Base-by-base conservation (phyloP, 2,888 invertebrate genomes). In the Uloborus plumipes region DNA sequence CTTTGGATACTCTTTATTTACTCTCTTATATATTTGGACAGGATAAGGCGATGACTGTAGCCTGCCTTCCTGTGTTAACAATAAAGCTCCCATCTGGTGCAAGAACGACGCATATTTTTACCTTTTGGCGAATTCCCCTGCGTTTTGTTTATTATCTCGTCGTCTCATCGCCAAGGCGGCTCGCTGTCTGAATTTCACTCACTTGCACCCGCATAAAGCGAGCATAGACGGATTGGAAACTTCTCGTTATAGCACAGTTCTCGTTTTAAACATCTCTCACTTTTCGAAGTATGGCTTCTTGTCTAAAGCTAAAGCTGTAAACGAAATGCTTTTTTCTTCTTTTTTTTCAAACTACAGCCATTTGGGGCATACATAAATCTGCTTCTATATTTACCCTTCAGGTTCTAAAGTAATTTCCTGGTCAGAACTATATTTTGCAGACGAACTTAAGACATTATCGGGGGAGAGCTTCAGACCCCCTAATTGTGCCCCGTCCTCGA, bases 11-110 rank as follows among this genome's bases (percentile, higher is more conserved):
- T 62, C 69, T 79, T 79, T 80, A 73, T 80, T 80, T 80, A 80
- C 79, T 62, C 55, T 62, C 64, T n/a, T 69, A 73, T 80, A 80
- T 80, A 80, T 80, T 80, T 73, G 73, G 73, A 72, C 31, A 65
- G 77, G 71, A 71, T 26, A 62, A 59, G 79, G 51, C 67, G 73
- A 73, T 73, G 73, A 73, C 73, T 67, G 69, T 20, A 11, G 39
- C 55, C 49, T 22, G 51, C 73, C 67, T 80, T 80, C 79, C 79
- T 73, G 79, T 80, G 79, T 69, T 73, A 80, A 80, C 79, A 73
- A 61, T 53, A 39, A 53, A 39, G 16, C 22, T 79, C 31, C 50
- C 79, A 73, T 71, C 73, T 80, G 79, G 79, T 67, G 65, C 31
- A 62, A 72, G 59, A 62, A 51, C 62, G 61, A 65, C 20, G 58